These are phyloP conservation scores for Synanthedon vespiformis DNA, from an alignment of 2,888 invertebrate genomes.

Conservation along the genomic window DNA sequence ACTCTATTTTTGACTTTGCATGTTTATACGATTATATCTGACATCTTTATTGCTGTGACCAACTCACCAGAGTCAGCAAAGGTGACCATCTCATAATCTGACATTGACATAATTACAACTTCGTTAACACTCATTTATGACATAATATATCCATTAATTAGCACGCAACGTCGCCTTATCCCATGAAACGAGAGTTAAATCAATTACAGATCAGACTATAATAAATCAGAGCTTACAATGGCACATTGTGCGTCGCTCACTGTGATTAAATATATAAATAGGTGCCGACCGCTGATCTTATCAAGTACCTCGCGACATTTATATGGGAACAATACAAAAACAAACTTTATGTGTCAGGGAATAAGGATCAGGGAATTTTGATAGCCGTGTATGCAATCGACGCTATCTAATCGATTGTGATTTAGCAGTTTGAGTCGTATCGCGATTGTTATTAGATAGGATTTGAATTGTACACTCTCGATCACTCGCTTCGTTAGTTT, in stretches of 20 bases:
- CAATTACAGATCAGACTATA: constrained; percentile 43
- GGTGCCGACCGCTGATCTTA: constrained; percentile 63
- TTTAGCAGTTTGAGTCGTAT: constrained; percentile 20
- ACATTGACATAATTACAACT: background rate
- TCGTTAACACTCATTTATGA: constrained; percentile 10
- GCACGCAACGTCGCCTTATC: constrained; percentile 13
- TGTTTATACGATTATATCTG: no score
- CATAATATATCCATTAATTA: background rate
- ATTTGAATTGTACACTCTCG: constrained; percentile 1
- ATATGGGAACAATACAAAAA: constrained; percentile 31
- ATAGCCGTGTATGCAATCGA: constrained; percentile 20
- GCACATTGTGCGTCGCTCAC: constrained; percentile 67
- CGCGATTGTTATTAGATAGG: constrained; percentile 20
- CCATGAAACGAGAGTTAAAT: constrained; percentile 28
- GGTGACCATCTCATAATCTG: no score
- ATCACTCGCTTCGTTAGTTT: constrained; percentile 16
- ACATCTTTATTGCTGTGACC: no score
- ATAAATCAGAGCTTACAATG: constrained; percentile 65
- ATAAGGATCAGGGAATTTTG: constrained; percentile 23
- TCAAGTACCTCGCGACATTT: constrained; percentile 43
- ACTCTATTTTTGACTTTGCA: no score
- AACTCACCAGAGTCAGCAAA: no score
- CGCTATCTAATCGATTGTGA: constrained; percentile 19
- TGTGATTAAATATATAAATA: constrained; percentile 66
- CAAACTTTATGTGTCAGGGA: constrained; percentile 18